A percentile compares a stretch with the other conserved stretches of the same genome.
Evolutionary conservation across 1,140 invertebrate genomes (phyloP).

Genomic region (Schlechtendalia chinensis): DNA sequence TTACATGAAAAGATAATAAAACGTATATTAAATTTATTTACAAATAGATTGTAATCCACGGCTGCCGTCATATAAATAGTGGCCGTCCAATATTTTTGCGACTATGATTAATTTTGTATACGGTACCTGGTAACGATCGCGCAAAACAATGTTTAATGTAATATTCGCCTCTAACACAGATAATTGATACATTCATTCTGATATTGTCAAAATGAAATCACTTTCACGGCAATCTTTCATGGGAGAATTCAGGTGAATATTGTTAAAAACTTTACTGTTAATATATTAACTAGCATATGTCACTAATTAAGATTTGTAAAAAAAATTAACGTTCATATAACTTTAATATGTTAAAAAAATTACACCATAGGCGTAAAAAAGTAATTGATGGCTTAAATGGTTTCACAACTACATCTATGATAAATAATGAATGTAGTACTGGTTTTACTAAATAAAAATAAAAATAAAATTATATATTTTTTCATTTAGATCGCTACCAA

Average conservation of each 20-base stretch:
- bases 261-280: slow-evolving; percentile 60
- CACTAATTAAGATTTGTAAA: slow-evolving; percentile 52
- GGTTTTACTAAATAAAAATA: slow-evolving; percentile 53
- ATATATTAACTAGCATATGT: not conserved
- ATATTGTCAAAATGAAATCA: slow-evolving; percentile 63
- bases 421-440: not conserved
- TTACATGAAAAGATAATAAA: too few relatives aligned
- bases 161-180: too few relatives aligned
- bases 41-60: too few relatives aligned
- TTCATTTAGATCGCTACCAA: slow-evolving; percentile 33
- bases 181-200: slow-evolving; percentile 67
- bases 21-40: too few relatives aligned
- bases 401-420: not conserved
- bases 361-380: slow-evolving; percentile 69
- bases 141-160: too few relatives aligned
- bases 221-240: slow-evolving; percentile 67
- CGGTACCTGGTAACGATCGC: too few relatives aligned
- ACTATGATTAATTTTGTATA: too few relatives aligned
- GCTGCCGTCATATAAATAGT: too few relatives aligned
- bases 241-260: slow-evolving; percentile 64
- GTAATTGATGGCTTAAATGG: slow-evolving; percentile 58
- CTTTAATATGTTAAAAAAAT: slow-evolving; percentile 58
- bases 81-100: too few relatives aligned
- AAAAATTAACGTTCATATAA: slow-evolving; percentile 59
- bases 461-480: not conserved